phyloP scores from a whole-genome alignment of 2,797 vertebrate species.

The Liasis olivaceus region DNA sequence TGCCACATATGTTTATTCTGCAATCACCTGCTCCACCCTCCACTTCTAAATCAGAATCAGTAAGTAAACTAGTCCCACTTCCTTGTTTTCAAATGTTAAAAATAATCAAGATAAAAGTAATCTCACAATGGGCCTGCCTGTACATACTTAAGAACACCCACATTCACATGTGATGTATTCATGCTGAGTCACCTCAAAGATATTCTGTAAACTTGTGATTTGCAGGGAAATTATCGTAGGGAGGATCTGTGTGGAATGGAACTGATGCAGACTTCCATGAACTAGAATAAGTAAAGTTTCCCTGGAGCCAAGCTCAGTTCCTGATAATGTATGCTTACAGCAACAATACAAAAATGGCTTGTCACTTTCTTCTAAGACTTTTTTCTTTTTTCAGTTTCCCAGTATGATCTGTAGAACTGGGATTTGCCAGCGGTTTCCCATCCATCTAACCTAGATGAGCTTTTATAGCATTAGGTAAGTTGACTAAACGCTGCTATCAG shows the following conservation, averaged over 20 bases:
- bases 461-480: too few relatives aligned
- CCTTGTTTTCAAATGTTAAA: neutral
- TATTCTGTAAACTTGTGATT: neutral
- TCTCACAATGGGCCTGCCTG: neutral
- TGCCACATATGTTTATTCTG: neutral
- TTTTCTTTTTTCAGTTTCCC: neutral
- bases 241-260: neutral
- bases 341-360: neutral
- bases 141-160: neutral
- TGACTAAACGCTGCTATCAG: too few relatives aligned
- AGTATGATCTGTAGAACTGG: neutral
- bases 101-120: neutral
- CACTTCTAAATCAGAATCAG: neutral
- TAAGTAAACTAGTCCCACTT: neutral
- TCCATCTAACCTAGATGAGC: too few relatives aligned
- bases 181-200: neutral
- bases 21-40: too few relatives aligned
- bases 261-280: neutral
- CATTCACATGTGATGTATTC: neutral
- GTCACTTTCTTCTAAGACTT: neutral
- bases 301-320: neutral
- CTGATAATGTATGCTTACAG: neutral
- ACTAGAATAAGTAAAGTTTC: neutral
- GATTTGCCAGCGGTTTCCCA: neutral
- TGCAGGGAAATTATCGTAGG: neutral